These are phyloP conservation scores for Phasia obesa DNA, from an alignment of 2,888 invertebrate genomes.

Conservation along the genomic window DNA sequence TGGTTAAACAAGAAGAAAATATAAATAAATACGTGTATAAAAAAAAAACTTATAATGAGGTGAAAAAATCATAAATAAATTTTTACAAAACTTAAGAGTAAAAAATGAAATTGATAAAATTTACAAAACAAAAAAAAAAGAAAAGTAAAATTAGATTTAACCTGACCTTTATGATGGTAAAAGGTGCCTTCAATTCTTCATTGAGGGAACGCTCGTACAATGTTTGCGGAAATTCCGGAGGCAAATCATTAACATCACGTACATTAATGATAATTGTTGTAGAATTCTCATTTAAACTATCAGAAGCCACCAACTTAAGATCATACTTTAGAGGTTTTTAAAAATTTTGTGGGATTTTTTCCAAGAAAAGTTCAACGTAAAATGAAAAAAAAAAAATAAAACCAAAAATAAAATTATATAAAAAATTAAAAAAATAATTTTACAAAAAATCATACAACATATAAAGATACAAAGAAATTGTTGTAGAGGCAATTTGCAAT, in stretches of 20 bases:
- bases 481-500: no score
- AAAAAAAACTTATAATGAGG: background rate
- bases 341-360: slow-evolving; percentile 49
- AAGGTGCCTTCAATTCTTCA: slow-evolving; percentile 89
- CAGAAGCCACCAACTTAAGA: slow-evolving; percentile 93
- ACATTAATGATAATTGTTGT: slow-evolving; percentile 92
- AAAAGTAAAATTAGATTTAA: slow-evolving; percentile 24
- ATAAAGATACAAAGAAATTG: no score
- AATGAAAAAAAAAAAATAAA: background rate
- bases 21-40: background rate
- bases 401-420: background rate
- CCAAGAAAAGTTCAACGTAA: background rate
- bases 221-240: slow-evolving; percentile 90
- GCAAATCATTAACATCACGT: slow-evolving; percentile 94
- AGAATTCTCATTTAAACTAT: slow-evolving; percentile 94
- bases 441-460: no score
- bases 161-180: slow-evolving; percentile 88
- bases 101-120: slow-evolving; percentile 28
- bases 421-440: no score
- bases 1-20: slow-evolving; percentile 24
- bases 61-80: slow-evolving; percentile 33
- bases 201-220: slow-evolving; percentile 88
- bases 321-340: slow-evolving; percentile 86
- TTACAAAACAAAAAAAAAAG: slow-evolving; percentile 22
- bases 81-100: slow-evolving; percentile 23